Percentiles rank a stretch among this genome's conserved stretches.
Evolutionary conservation across 2,797 vertebrate genomes (phyloP).

Genomic region (Liasis olivaceus): DNA sequence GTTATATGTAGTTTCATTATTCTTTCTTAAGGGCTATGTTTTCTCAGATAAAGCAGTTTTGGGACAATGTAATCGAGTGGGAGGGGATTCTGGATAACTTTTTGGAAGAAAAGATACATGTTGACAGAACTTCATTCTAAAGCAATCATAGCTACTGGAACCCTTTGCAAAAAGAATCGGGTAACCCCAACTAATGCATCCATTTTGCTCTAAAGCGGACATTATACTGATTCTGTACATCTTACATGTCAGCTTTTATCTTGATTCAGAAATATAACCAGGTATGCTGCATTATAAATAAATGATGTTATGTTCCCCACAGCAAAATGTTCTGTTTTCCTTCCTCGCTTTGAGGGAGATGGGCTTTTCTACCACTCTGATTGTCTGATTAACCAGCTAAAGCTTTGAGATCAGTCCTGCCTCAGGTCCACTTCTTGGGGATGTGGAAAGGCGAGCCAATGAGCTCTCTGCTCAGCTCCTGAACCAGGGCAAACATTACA

Average conservation of each 20-base stretch:
- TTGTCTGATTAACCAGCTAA: background rate
- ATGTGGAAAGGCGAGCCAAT: background rate
- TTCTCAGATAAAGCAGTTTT: background rate
- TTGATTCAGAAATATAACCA: background rate
- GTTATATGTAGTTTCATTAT: background rate
- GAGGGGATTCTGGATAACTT: background rate
- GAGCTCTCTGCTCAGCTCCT: background rate
- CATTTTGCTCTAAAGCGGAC: background rate
- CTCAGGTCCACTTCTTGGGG: background rate
- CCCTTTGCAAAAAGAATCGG: background rate
- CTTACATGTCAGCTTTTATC: background rate
- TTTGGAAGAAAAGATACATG: background rate
- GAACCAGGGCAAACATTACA: background rate
- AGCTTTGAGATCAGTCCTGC: background rate
- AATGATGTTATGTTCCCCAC: constrained; percentile 21
- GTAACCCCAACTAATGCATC: too few species aligned
- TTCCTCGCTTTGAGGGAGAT: background rate
- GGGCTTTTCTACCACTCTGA: background rate
- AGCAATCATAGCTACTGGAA: background rate
- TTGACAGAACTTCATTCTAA: background rate
- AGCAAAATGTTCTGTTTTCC: background rate
- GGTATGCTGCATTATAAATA: constrained; percentile 50
- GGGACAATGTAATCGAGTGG: background rate
- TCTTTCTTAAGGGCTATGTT: background rate
- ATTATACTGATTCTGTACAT: rapidly evolving